Percentiles rank a stretch among this genome's conserved stretches.
Evolutionary conservation across 2,797 vertebrate species (phyloP).

Genomic region (Eupleurogrammus muticus): DNA sequence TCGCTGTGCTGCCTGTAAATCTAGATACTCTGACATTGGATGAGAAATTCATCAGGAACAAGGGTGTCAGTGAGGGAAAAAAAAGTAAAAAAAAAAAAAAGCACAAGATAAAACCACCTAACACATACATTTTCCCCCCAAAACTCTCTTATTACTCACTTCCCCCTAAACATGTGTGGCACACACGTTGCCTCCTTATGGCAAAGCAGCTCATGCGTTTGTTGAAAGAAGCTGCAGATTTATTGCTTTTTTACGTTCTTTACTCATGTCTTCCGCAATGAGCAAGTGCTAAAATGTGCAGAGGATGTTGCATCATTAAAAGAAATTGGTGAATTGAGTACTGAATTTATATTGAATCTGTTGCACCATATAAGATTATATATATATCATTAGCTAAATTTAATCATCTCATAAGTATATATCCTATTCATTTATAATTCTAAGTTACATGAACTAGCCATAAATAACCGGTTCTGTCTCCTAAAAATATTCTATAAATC

Average conservation of each 20-base stretch:
- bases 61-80: slow-evolving; percentile 15
- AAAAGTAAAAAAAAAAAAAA: slow-evolving; percentile 7
- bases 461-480: slow-evolving; percentile 42
- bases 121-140: background rate
- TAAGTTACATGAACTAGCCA: slow-evolving; percentile 42
- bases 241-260: slow-evolving; percentile 57
- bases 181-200: slow-evolving; percentile 51
- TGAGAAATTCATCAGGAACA: slow-evolving; percentile 37
- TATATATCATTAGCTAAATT: slow-evolving; percentile 6
- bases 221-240: slow-evolving; percentile 44
- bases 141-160: background rate
- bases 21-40: slow-evolving; percentile 8
- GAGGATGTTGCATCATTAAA: slow-evolving; percentile 24
- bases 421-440: slow-evolving; percentile 45
- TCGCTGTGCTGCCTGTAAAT: slow-evolving; percentile 1
- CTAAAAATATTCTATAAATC: slow-evolving; percentile 46
- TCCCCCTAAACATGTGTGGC: slow-evolving; percentile 52
- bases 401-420: slow-evolving; percentile 10
- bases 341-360: slow-evolving; percentile 14
- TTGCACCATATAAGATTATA: background rate
- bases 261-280: slow-evolving; percentile 22
- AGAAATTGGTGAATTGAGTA: slow-evolving; percentile 17
- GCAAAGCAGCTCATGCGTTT: slow-evolving; percentile 47
- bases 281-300: slow-evolving; percentile 32
- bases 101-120: slow-evolving; percentile 19